Base-by-base conservation (phyloP, 2,113 vertebrate genomes). In the Furnarius figulus region DNA sequence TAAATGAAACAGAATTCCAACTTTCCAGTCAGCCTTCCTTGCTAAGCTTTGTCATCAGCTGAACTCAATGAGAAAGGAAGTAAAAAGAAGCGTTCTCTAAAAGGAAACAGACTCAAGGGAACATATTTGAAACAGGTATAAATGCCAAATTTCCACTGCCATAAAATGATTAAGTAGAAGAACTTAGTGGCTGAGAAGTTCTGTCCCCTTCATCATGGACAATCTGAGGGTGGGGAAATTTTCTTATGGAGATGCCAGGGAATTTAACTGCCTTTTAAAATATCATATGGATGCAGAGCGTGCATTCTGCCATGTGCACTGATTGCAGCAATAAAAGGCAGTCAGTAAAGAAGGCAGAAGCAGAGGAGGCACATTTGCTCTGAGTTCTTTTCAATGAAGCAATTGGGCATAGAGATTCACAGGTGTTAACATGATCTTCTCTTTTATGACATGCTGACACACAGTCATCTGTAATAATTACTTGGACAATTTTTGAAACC, bases 81-180 rank as follows among this genome's bases (percentile, higher is more conserved):
- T 59, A 70, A 84, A 86, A 93, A 55, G 78, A 61, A 85, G 52
- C 52, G 55, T 86, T 94, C 5, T 22, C 33, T 89, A 91, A 91
- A 89, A 89, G 52, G 76, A 95, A 94, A 93, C 76, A 89, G 84
- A 73, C 90, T 91, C 18, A 50, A 75, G 87, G 80, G 75, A 96
- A 68, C 31, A 42, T 72, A 85, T 25, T 90, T 86, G 72, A 90
- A 90, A 67, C 28, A 76, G 81, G 71, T 75, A 81, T 28, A 89
- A 95, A 91, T 78, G 85, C 82, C 82, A 94, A 59, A 85, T 92
- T 95, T 95, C 96, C 88, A 75, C 30, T 67, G 78, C 81, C 20
- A 40, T 85, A 82, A 94, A 93, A 81, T 81, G 55, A 39, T 83
- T 56, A 71, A 81, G 35, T 74, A 78, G 80, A 88, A 91, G 39